Conservation (phyloP, 2,888 invertebrate species). For the Drosophila ezoana region DNA sequence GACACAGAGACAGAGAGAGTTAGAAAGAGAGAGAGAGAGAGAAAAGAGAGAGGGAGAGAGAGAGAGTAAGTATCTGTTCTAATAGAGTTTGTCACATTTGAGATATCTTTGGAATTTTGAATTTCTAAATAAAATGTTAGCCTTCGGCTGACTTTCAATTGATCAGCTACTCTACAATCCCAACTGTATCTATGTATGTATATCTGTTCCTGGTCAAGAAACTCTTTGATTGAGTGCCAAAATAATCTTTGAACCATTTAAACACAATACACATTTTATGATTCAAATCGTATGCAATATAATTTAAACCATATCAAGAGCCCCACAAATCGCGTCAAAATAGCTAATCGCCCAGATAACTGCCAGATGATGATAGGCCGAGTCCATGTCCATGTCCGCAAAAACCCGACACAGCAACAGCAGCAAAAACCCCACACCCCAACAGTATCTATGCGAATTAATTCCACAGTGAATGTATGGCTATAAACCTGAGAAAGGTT, state of each 20-base stretch:
- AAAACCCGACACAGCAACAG: conserved; percentile 11
- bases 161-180: conserved; percentile 11
- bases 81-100: conserved; percentile 5
- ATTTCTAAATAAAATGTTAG: neutral
- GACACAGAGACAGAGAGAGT: neutral
- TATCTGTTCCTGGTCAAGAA: neutral
- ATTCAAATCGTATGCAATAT: conserved; percentile 12
- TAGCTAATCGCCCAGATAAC: conserved; percentile 23
- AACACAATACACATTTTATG: conserved; percentile 6
- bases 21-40: neutral
- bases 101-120: conserved; percentile 12
- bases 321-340: neutral
- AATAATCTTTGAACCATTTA: neutral
- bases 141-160: conserved; percentile 10
- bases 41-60: neutral
- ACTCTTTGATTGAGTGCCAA: neutral
- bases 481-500: too few species aligned
- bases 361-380: conserved; percentile 8
- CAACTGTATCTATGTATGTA: neutral
- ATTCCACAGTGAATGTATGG: too few species aligned
- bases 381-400: neutral
- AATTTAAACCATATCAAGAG: conserved; percentile 6
- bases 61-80: neutral
- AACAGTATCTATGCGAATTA: neutral
- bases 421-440: neutral